phyloP scores from a whole-genome alignment of 2,888 invertebrate species.

The Drosophila basisetae region DNA sequence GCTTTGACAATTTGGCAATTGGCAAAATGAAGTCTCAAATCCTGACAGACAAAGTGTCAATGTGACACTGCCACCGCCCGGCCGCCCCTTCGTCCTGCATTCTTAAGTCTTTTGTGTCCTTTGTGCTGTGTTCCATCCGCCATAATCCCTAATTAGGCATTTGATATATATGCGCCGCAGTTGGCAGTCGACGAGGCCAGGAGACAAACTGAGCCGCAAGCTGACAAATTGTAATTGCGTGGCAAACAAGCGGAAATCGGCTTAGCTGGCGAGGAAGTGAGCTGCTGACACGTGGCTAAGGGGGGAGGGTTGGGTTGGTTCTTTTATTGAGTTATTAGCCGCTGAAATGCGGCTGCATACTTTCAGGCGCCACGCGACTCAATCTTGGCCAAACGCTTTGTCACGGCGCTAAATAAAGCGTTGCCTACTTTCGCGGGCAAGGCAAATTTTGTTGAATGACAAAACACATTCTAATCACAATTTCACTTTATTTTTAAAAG shows the following conservation, averaged over 20 bases:
- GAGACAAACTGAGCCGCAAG: slow-evolving; percentile 58
- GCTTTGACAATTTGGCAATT: slow-evolving; percentile 33
- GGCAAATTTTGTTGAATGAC: slow-evolving; percentile 63
- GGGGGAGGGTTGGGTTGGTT: background rate
- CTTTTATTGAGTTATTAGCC: slow-evolving; percentile 75
- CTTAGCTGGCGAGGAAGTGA: slow-evolving; percentile 53
- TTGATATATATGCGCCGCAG: slow-evolving; percentile 60
- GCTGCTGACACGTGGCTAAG: background rate
- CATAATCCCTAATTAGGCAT: slow-evolving; percentile 76
- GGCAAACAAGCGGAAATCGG: slow-evolving; percentile 80
- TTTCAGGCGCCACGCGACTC: slow-evolving; percentile 55
- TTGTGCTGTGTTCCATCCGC: slow-evolving; percentile 45
- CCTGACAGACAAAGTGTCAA: slow-evolving; percentile 55
- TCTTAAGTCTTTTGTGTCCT: slow-evolving; percentile 38
- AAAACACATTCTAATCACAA: slow-evolving; percentile 51
- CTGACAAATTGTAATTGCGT: slow-evolving; percentile 81
- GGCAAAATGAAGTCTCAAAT: slow-evolving; percentile 40
- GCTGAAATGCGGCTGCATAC: slow-evolving; percentile 41
- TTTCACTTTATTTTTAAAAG: slow-evolving; percentile 60
- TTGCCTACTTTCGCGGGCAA: slow-evolving; percentile 24
- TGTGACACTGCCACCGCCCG: background rate
- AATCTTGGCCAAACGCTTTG: slow-evolving; percentile 50
- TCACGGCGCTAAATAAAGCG: slow-evolving; percentile 66
- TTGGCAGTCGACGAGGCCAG: slow-evolving; percentile 28
- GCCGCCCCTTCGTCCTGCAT: background rate